phyloP scores from a whole-genome alignment of 2,797 vertebrate genomes.

The Rhodeus uyekii region DNA sequence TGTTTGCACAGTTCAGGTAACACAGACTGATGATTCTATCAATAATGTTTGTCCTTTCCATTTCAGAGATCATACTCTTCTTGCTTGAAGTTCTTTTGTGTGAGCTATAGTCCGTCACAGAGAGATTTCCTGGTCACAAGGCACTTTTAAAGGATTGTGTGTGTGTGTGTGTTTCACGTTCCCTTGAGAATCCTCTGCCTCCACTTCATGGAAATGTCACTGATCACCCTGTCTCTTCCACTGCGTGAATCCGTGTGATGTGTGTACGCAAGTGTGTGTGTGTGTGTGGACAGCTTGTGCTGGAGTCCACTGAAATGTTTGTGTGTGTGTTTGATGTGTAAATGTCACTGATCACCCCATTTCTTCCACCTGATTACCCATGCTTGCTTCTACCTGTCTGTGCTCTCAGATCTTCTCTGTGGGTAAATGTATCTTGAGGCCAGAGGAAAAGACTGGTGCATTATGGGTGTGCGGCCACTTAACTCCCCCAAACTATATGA shows the following conservation, averaged over 20 bases:
- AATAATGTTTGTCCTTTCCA: conserved; percentile 25
- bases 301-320: conserved; percentile 40
- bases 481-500: conserved; percentile 29
- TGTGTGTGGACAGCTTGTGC: conserved; percentile 36
- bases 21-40: neutral
- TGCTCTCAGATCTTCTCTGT: conserved; percentile 36
- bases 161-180: conserved; percentile 9
- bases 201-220: conserved; percentile 47
- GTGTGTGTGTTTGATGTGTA: conserved; percentile 50
- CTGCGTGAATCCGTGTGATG: conserved; percentile 22
- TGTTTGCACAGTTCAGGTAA: neutral
- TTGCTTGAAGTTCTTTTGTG: neutral
- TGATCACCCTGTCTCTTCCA: conserved; percentile 41
- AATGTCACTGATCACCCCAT: conserved; percentile 52
- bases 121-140: conserved; percentile 28
- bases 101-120: neutral
- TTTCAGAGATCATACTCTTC: conserved; percentile 17
- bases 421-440: conserved; percentile 30
- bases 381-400: conserved; percentile 47
- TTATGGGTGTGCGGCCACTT: conserved; percentile 28
- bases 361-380: conserved; percentile 51
- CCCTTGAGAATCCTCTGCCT: conserved; percentile 30
- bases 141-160: conserved; percentile 12
- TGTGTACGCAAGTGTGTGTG: conserved; percentile 8
- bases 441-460: conserved; percentile 18